A percentile compares a stretch with the other conserved stretches of the same genome.
These are phyloP conservation scores for Denticeps clupeoides DNA, from an alignment of 2,797 vertebrate genomes.

Conservation along the genomic window DNA sequence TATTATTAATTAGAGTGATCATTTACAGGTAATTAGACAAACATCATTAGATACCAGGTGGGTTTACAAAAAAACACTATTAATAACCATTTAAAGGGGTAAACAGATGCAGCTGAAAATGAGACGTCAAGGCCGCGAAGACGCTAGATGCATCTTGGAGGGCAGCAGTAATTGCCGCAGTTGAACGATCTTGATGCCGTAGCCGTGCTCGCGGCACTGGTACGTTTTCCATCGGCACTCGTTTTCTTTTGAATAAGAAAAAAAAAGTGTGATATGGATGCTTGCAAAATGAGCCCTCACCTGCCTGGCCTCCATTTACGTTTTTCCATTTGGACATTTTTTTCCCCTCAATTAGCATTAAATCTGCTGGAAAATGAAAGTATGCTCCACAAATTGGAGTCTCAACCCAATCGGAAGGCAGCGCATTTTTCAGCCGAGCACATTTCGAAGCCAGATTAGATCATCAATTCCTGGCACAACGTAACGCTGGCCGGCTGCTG, in stretches of 20 bases:
- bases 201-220: no score
- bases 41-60: constrained; percentile 21
- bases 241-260: not conserved
- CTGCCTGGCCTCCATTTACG: constrained; percentile 15
- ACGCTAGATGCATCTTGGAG: constrained; percentile 28
- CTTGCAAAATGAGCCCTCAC: constrained; percentile 4
- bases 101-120: constrained; percentile 25
- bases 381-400: constrained; percentile 30
- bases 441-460: constrained; percentile 25
- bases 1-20: no score
- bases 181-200: no score
- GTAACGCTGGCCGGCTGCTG: no score
- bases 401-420: constrained; percentile 23
- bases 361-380: constrained; percentile 32
- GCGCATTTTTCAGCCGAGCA: constrained; percentile 22
- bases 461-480: constrained; percentile 31
- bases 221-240: no score
- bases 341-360: constrained; percentile 29
- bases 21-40: constrained; percentile 26
- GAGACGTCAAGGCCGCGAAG: constrained; percentile 28
- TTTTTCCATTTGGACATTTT: constrained; percentile 30
- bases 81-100: constrained; percentile 30
- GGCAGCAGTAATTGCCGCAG: constrained; percentile 26
- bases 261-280: constrained; percentile 19
- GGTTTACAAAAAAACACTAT: constrained; percentile 21